phyloP scores from a whole-genome alignment of 2,113 vertebrate species.

The Xerus inauris region DNA sequence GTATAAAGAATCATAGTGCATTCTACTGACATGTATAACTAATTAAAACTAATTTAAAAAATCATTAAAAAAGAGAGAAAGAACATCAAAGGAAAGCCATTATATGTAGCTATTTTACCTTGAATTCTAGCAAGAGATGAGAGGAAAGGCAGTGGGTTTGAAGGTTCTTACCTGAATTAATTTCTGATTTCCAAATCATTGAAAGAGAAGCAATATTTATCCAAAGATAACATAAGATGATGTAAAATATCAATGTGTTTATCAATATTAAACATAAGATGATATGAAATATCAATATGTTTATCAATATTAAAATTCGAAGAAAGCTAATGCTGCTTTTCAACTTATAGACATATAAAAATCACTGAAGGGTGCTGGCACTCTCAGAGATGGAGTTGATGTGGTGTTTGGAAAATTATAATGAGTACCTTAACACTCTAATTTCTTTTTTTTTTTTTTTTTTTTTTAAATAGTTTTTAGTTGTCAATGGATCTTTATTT shows the following conservation, averaged over 20 bases:
- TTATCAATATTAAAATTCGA: neutral
- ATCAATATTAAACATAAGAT: neutral
- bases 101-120: neutral
- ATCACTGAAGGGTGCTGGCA: neutral
- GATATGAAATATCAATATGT: neutral
- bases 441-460: too few species aligned
- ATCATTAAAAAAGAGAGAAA: too few species aligned
- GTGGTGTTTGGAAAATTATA: neutral
- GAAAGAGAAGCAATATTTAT: neutral
- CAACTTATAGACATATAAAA: neutral
- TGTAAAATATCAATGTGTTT: neutral
- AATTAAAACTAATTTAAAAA: too few species aligned
- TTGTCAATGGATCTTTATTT: too few species aligned
- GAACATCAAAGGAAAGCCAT: neutral
- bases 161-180: neutral
- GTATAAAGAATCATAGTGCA: too few species aligned
- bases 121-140: neutral
- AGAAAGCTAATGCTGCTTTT: neutral
- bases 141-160: neutral
- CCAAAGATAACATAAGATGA: neutral
- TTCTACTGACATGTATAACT: too few species aligned
- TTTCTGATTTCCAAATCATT: slow-evolving; percentile 10
- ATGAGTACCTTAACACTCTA: neutral
- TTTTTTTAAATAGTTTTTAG: too few species aligned
- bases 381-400: neutral